Evolutionary conservation across 2,888 invertebrate genomes (phyloP).

Genomic region (Andrena flavipes): DNA sequence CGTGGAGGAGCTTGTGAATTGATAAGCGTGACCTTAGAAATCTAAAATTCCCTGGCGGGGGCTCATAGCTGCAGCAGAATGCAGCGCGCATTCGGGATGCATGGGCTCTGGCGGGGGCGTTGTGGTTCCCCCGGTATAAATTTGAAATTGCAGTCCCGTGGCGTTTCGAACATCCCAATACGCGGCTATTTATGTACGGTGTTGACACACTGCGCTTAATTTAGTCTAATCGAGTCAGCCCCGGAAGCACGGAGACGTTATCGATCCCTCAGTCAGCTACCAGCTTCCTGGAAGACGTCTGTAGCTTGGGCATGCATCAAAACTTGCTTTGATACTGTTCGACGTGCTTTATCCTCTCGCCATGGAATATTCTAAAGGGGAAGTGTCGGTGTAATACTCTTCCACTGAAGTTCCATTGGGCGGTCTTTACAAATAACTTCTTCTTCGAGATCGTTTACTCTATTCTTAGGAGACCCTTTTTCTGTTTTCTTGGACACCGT

Average conservation of each 20-base stretch:
- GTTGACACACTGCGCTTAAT: slow-evolving; percentile 67
- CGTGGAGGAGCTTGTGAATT: not conserved
- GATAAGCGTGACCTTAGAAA: not conserved
- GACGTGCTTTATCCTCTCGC: not conserved
- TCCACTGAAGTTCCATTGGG: too few relatives aligned
- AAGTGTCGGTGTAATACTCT: too few relatives aligned
- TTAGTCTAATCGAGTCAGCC: slow-evolving; percentile 66
- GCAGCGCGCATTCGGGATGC: slow-evolving; percentile 30
- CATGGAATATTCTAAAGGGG: too few relatives aligned
- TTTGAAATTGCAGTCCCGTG: slow-evolving; percentile 52
- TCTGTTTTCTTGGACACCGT: too few relatives aligned
- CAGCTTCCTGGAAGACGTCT: slow-evolving; percentile 27
- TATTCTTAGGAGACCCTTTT: too few relatives aligned
- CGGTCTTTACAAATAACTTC: too few relatives aligned
- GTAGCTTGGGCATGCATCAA: slow-evolving; percentile 15
- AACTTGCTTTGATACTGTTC: slow-evolving; percentile 11
- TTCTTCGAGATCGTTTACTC: too few relatives aligned
- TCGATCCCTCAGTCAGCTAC: slow-evolving; percentile 50
- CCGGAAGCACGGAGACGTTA: slow-evolving; percentile 54
- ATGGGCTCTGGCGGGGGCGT: slow-evolving; percentile 31
- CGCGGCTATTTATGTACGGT: slow-evolving; percentile 50
- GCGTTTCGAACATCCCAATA: slow-evolving; percentile 28
- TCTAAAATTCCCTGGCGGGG: slow-evolving; percentile 9
- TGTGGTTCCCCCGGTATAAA: slow-evolving; percentile 47
- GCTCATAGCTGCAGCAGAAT: not conserved